Conservation (phyloP, 2,888 invertebrate genomes). For the Bedellia somnulentella region DNA sequence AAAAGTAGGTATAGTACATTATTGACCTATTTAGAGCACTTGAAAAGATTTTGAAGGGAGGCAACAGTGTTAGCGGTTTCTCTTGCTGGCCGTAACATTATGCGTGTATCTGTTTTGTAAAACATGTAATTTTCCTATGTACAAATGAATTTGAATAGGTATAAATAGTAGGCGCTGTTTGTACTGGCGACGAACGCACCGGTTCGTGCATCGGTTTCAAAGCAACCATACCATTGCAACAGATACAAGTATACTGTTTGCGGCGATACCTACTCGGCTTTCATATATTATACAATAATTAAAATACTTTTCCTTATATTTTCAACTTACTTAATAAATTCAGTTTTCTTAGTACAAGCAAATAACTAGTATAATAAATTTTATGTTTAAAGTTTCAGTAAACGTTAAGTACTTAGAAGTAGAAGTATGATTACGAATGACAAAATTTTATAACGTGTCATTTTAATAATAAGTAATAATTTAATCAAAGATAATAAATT, state of each 20-base stretch:
- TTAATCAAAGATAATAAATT: slow-evolving; percentile 63
- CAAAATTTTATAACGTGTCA: slow-evolving; percentile 61
- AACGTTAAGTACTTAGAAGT: slow-evolving; percentile 57
- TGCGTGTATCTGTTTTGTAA: slow-evolving; percentile 3
- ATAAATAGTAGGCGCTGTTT: no score
- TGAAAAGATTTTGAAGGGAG: slow-evolving; percentile 42
- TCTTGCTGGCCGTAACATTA: slow-evolving; percentile 4
- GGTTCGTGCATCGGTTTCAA: slow-evolving; percentile 14
- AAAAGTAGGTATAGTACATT: no score
- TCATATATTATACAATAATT: slow-evolving; percentile 57
- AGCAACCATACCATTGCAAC: slow-evolving; percentile 9
- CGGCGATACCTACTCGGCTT: slow-evolving; percentile 2
- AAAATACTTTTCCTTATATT: slow-evolving; percentile 59
- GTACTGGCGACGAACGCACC: no score
- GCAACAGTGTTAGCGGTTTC: slow-evolving; percentile 37
- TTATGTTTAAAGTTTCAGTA: slow-evolving; percentile 58
- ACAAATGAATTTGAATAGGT: slow-evolving; percentile 1
- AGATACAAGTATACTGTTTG: slow-evolving; percentile 5
- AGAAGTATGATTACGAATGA: slow-evolving; percentile 63
- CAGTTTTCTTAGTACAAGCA: slow-evolving; percentile 63
- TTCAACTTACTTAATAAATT: slow-evolving; percentile 62
- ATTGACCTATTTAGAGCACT: slow-evolving; percentile 44
- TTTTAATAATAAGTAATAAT: slow-evolving; percentile 60
- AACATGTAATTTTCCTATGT: slow-evolving; percentile 1
- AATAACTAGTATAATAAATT: slow-evolving; percentile 62